Base-by-base conservation (phyloP, 2,113 vertebrate genomes). In the Plotosus lineatus region DNA sequence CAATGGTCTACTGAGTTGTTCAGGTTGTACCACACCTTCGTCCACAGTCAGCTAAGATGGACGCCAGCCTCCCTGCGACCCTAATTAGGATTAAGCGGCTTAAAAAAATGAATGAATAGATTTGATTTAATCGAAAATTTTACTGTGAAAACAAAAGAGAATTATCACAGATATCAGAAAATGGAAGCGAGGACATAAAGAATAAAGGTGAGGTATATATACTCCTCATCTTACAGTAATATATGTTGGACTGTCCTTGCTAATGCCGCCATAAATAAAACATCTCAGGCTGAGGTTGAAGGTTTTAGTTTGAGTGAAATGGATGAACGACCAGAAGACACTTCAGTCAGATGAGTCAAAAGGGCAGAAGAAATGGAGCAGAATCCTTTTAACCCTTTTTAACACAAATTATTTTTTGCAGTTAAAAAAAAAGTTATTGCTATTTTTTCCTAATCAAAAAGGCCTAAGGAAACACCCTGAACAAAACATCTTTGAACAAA, bases 71-170 rank as follows among this genome's bases (percentile, higher is more conserved):
- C n/a, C n/a, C n/a, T n/a, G n/a, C n/a, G n/a, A n/a, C n/a, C n/a
- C n/a, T n/a, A n/a, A n/a, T n/a, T n/a, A n/a, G n/a, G n/a, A n/a
- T n/a, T n/a, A n/a, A n/a, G n/a, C n/a, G n/a, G n/a, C n/a, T n/a
- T n/a, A n/a, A n/a, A n/a, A n/a, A n/a, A n/a, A n/a, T n/a, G n/a
- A n/a, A n/a, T n/a, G n/a, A n/a, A n/a, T n/a, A n/a, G n/a, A n/a
- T n/a, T n/a, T n/a, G n/a, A n/a, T n/a, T 66, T 46, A 66, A 51
- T 23, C 48, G 26, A 51, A 61, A 26, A n/a, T 78, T 61, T 60
- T 14, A 36, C 36, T 68, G 33, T 68, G 48, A 53, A 68, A 40
- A 40, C 9, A 4, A 50, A 65, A 78, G 31, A 48, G 44, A 8
- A 36, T 65, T 36, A 78, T 11, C 23, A 9, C 11, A 50, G 60